Conservation (phyloP, 2,797 vertebrate genomes). For the Poeciliopsis gracilis region DNA sequence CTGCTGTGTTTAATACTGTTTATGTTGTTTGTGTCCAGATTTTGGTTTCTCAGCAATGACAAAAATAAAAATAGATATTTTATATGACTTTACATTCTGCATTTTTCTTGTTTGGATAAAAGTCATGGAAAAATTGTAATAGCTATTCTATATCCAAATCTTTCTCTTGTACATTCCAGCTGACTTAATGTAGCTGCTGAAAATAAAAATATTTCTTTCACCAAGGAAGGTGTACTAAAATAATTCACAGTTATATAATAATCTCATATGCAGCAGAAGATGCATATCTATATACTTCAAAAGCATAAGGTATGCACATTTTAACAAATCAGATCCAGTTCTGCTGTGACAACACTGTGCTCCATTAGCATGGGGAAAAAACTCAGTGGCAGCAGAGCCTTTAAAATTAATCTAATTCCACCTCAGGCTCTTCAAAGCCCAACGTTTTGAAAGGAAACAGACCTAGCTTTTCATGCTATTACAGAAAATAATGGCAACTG, state of each 20-base stretch:
- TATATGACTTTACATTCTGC: neutral
- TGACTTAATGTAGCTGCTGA: neutral
- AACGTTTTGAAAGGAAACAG: slow-evolving; percentile 80
- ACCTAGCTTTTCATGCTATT: slow-evolving; percentile 78
- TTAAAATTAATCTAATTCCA: slow-evolving; percentile 83
- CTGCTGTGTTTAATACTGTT: neutral
- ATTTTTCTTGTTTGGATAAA: neutral
- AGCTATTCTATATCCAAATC: neutral
- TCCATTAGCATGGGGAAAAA: slow-evolving; percentile 76
- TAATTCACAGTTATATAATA: neutral
- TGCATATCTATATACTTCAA: slow-evolving; percentile 27
- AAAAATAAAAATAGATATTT: neutral
- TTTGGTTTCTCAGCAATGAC: neutral
- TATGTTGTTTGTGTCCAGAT: neutral
- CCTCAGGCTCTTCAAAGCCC: slow-evolving; percentile 80
- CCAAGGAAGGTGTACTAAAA: neutral
- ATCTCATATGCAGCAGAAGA: neutral
- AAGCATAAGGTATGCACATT: slow-evolving; percentile 50
- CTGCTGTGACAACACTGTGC: slow-evolving; percentile 62
- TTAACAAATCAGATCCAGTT: slow-evolving; percentile 61
- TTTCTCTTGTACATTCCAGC: neutral
- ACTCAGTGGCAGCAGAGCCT: slow-evolving; percentile 64
- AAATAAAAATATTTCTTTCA: neutral
- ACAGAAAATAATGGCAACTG: slow-evolving; percentile 75
- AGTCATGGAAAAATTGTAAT: neutral